Percentiles rank a stretch among this genome's conserved stretches.
Conservation (phyloP, 1,140 invertebrate genomes). For the Globodera ellingtonae region DNA sequence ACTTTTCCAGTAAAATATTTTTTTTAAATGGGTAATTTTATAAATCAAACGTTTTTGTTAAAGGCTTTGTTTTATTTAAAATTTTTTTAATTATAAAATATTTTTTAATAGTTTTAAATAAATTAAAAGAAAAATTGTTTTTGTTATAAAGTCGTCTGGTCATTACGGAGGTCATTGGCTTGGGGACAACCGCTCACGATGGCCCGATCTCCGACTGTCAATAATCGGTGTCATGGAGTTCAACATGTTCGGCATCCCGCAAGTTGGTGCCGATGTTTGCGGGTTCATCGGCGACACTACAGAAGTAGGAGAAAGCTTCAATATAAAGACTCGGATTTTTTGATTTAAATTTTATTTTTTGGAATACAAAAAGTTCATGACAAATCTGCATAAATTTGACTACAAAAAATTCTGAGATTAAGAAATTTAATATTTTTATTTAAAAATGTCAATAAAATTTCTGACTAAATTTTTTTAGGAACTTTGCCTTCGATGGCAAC, state of each 20-base stretch:
- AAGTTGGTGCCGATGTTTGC: constrained; percentile 66
- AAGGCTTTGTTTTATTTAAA: too few relatives aligned
- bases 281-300: constrained; percentile 66
- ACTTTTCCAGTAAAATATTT: constrained; percentile 74
- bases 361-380: too few relatives aligned
- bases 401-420: background rate
- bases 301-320: constrained; percentile 30
- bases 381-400: too few relatives aligned
- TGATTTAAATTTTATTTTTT: too few relatives aligned
- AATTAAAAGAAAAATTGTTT: too few relatives aligned
- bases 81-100: too few relatives aligned
- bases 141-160: constrained; percentile 73
- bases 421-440: too few relatives aligned
- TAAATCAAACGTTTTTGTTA: too few relatives aligned
- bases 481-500: constrained; percentile 63
- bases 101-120: too few relatives aligned
- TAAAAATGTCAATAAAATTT: background rate
- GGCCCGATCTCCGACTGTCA: constrained; percentile 67
- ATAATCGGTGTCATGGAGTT: constrained; percentile 70
- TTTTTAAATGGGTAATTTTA: too few relatives aligned
- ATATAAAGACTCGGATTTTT: background rate
- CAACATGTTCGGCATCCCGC: constrained; percentile 77
- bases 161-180: constrained; percentile 86
- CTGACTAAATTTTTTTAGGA: constrained; percentile 39
- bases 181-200: constrained; percentile 74